Conservation (phyloP, 2,888 invertebrate species). For the Mallateleia sp. region DNA sequence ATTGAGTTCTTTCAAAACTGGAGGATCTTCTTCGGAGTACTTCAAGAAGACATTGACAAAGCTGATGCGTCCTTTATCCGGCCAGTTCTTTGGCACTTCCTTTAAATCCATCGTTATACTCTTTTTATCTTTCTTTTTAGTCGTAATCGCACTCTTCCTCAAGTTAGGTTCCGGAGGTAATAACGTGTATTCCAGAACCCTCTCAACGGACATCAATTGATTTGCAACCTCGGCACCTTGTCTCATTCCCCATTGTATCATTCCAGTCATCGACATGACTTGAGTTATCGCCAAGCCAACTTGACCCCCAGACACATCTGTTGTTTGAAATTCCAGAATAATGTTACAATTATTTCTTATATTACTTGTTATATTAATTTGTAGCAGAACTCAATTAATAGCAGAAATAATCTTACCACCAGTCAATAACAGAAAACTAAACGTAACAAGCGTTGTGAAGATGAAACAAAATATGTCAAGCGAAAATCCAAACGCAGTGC, state of each 20-base stretch:
- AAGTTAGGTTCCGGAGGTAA: constrained; percentile 91
- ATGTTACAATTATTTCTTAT: no score
- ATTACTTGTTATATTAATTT: no score
- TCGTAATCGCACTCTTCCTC: constrained; percentile 69
- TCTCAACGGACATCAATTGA: constrained; percentile 95
- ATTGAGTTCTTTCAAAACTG: constrained; percentile 90
- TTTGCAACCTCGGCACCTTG: constrained; percentile 96
- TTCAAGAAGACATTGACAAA: constrained; percentile 89
- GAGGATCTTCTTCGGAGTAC: constrained; percentile 89
- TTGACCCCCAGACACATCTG: constrained; percentile 85
- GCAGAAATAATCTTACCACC: constrained; percentile 78
- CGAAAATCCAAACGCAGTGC: constrained; percentile 90
- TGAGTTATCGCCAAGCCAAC: constrained; percentile 90
- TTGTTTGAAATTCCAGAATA: constrained; percentile 6
- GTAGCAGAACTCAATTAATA: no score
- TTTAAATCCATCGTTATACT: constrained; percentile 26
- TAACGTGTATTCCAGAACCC: constrained; percentile 95
- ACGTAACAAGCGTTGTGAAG: constrained; percentile 92
- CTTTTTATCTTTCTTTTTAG: constrained; percentile 67
- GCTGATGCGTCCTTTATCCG: constrained; percentile 85
- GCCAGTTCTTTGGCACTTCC: constrained; percentile 85
- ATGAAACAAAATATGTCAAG: constrained; percentile 92
- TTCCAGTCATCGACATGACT: constrained; percentile 89
- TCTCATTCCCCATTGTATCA: constrained; percentile 95
- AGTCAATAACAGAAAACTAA: constrained; percentile 91